A percentile compares a stretch with the other conserved stretches of the same genome.
Conservation (phyloP, 2,797 vertebrate species). For the Pangasius larnaudii region DNA sequence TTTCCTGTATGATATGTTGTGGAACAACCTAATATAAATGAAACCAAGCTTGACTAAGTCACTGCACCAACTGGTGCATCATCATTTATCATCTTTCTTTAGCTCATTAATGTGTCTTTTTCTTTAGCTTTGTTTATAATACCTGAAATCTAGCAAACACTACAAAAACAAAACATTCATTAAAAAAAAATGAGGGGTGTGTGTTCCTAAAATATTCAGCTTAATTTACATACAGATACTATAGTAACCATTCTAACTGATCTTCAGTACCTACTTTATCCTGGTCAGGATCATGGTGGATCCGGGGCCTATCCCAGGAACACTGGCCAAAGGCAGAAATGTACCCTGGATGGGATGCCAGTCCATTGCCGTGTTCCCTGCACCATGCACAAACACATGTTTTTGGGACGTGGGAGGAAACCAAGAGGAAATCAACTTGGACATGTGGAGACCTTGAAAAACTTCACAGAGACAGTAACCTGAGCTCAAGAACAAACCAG, state of each 20-base stretch:
- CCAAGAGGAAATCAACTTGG: neutral
- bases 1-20: neutral
- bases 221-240: neutral
- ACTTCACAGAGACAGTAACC: neutral
- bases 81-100: neutral
- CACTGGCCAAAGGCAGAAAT: neutral
- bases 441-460: neutral
- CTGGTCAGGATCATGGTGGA: neutral
- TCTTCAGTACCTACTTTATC: neutral
- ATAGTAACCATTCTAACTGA: neutral
- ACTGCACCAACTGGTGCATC: neutral
- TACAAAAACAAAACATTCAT: neutral
- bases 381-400: neutral
- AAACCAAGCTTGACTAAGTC: neutral
- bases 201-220: neutral
- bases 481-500: constrained; percentile 4
- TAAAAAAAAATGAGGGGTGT: neutral
- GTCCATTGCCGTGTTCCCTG: neutral
- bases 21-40: neutral
- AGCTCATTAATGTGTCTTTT: neutral
- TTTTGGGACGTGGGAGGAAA: neutral
- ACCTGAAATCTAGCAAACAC: neutral
- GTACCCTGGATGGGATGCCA: neutral
- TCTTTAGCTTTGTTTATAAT: neutral
- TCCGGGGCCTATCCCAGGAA: neutral